A percentile compares a stretch with the other conserved stretches of the same genome.
phyloP scores from a whole-genome alignment of 2,113 vertebrate species.

The Pygoscelis antarcticus region DNA sequence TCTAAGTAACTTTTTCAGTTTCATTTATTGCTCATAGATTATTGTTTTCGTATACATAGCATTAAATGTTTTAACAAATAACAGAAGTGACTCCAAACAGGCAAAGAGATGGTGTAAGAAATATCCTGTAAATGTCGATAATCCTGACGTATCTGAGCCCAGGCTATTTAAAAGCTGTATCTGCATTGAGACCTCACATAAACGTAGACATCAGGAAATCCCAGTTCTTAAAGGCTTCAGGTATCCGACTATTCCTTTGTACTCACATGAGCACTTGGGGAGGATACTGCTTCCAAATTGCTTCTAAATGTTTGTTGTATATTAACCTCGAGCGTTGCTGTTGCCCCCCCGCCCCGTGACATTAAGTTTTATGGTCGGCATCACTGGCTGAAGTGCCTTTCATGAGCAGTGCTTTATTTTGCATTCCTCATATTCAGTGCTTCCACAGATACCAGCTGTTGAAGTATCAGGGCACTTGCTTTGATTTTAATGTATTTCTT shows the following conservation, averaged over 20 bases:
- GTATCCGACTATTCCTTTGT: neutral
- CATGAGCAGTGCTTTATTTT: neutral
- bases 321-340: neutral
- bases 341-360: neutral
- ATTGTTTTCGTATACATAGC: neutral
- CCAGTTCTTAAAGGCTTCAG: neutral
- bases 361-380: neutral
- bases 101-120: neutral
- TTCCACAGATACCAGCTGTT: neutral
- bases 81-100: neutral
- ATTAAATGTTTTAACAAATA: neutral
- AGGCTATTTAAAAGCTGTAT: neutral
- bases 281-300: neutral
- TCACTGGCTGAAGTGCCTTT: neutral
- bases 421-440: neutral
- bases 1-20: neutral
- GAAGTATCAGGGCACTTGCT: neutral
- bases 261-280: neutral
- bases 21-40: neutral
- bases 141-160: neutral
- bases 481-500: neutral
- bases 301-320: neutral
- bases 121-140: neutral
- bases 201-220: neutral
- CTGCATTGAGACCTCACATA: neutral